Evolutionary conservation across 2,888 invertebrate species (phyloP).

Genomic region (Margaritifera margaritifera): DNA sequence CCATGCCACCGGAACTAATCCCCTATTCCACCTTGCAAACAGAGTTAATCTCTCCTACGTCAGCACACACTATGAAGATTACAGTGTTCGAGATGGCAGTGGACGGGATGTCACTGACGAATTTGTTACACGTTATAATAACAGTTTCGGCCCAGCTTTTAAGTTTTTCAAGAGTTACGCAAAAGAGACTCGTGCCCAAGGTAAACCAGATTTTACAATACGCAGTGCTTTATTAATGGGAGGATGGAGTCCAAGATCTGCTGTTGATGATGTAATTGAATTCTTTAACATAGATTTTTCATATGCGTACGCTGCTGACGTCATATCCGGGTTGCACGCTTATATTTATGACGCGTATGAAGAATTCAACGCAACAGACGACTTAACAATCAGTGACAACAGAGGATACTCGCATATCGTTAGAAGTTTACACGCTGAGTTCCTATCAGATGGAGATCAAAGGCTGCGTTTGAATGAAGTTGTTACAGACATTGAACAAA

Average conservation of each 20-base stretch:
- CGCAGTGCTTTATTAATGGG: slow-evolving; percentile 11
- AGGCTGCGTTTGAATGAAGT: slow-evolving; percentile 19
- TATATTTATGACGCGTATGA: slow-evolving; percentile 11
- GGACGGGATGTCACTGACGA: slow-evolving; percentile 18
- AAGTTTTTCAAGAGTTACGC: not conserved
- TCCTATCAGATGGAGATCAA: slow-evolving; percentile 4
- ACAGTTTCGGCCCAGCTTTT: not conserved
- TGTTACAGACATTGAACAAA: slow-evolving; percentile 20
- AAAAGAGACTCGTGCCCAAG: not conserved
- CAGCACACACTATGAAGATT: slow-evolving; percentile 9
- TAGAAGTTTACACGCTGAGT: slow-evolving; percentile 3
- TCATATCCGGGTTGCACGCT: slow-evolving; percentile 18
- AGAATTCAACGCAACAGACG: slow-evolving; percentile 10
- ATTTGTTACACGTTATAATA: slow-evolving; percentile 9
- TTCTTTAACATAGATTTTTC: slow-evolving; percentile 12
- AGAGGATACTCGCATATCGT: slow-evolving; percentile 17
- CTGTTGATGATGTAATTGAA: slow-evolving; percentile 21
- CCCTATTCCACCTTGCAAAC: slow-evolving; percentile 16
- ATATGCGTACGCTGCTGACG: not conserved
- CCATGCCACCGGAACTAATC: slow-evolving; percentile 25
- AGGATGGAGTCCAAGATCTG: slow-evolving; percentile 16
- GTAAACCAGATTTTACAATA: slow-evolving; percentile 13
- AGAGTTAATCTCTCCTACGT: slow-evolving; percentile 10
- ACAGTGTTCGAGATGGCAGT: slow-evolving; percentile 16
- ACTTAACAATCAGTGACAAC: slow-evolving; percentile 17